Base-by-base conservation (phyloP, 2,797 vertebrate species). In the Scleropages formosus region DNA sequence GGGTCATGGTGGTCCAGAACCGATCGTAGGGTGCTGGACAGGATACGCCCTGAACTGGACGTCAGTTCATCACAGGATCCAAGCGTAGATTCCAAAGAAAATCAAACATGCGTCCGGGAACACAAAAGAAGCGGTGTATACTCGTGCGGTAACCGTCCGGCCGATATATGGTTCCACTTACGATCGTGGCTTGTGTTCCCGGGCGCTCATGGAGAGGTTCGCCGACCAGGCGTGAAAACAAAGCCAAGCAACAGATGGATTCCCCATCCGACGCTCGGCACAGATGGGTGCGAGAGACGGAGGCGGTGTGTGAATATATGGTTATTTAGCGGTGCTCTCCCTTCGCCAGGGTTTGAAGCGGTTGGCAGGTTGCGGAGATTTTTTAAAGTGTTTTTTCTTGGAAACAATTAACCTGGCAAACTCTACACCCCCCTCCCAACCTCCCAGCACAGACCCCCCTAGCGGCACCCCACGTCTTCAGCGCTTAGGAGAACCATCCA, bases 341-440 rank as follows among this genome's bases (percentile, higher is more conserved):
- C 0, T 68, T 69, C 27, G 60, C 64, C 44, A 74, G 67, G 68
- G 61, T 78, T 78, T 77, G 70, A 31, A 70, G 76, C 60, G 65
- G 74, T 79, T 67, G 53, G 60, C 49, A 73, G 61, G 76, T 79
- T 75, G 65, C 77, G 65, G 73, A n/a, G 59, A 10, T 12, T 56
- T 56, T 18, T 67, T 69, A 8, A 2, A 18, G n/a, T 4, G 69
- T 73, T 68, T 71, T 62, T n/a, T 71, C 71, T 80, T 77, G 79
- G 82, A 81, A 49, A 10, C 24, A 15, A 11, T 80, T 76, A 79
- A 84, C 65, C 71, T 82, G 81, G 77, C 78, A 78, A 47, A 65
- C 47, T 8, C 7, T 0, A 31, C 46, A 61, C 7, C 53, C 12
- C 20, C n/a, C 39, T 39, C 2, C 8, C 31, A 70, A n/a, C 4